phyloP scores from a whole-genome alignment of 64 coral and sea anemone genomes.

The Platygyra sinensis region DNA sequence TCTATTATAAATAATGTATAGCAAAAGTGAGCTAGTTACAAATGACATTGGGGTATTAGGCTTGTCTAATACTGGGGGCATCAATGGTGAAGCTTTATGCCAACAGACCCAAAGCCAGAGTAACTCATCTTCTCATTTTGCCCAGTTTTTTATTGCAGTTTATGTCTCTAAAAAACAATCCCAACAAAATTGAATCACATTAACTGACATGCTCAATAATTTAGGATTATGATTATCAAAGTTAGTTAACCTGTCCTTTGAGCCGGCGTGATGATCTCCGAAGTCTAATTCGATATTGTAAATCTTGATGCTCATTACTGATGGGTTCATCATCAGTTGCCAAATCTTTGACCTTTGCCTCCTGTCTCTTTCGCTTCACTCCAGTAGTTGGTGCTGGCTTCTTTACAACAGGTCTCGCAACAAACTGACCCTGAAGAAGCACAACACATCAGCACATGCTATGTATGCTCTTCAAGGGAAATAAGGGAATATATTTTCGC shows the following conservation, averaged over 20 bases:
- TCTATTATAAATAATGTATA: no score
- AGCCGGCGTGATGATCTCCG: conserved; percentile 1
- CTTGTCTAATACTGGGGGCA: no score
- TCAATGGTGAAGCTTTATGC: no score
- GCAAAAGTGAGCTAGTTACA: no score
- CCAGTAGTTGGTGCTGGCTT: background rate
- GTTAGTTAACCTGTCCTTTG: background rate
- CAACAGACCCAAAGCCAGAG: no score
- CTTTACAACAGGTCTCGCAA: background rate
- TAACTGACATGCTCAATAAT: background rate
- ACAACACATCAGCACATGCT: background rate
- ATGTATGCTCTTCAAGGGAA: background rate
- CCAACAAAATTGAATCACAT: background rate
- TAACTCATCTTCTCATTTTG: no score
- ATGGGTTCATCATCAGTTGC: background rate
- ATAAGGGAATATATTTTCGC: no score
- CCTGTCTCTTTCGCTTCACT: background rate
- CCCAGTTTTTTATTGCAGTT: no score
- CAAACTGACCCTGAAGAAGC: background rate
- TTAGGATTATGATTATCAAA: no score
- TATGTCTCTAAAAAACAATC: no score
- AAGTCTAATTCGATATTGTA: background rate
- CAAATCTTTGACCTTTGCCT: background rate
- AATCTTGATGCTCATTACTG: background rate
- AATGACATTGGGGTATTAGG: no score